phyloP scores from a whole-genome alignment of 1,140 invertebrate species.

The Pogonomyrmex barbatus region DNA sequence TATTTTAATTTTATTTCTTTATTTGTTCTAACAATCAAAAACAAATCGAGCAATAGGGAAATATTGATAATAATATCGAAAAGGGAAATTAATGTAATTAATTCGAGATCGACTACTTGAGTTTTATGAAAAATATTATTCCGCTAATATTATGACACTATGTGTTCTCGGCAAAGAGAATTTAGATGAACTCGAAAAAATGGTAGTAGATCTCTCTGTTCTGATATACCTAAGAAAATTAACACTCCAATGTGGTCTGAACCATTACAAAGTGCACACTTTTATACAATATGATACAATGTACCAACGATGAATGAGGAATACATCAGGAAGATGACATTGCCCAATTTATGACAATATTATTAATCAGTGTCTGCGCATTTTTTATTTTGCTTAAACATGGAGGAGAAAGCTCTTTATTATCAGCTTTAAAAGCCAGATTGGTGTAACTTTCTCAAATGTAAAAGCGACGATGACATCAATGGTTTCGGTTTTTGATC shows the following conservation, averaged over 20 bases:
- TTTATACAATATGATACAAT: constrained; percentile 90
- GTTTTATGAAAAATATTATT: constrained; percentile 97
- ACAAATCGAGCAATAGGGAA: constrained; percentile 90
- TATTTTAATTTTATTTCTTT: background rate
- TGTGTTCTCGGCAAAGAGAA: constrained; percentile 96
- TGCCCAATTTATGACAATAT: constrained; percentile 93
- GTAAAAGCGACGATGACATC: constrained; percentile 91
- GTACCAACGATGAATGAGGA: constrained; percentile 97
- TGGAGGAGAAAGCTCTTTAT: constrained; percentile 96
- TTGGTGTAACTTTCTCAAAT: constrained; percentile 95
- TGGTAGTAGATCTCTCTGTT: constrained; percentile 92
- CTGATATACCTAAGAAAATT: constrained; percentile 92
- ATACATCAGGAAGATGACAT: constrained; percentile 94
- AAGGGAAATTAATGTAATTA: constrained; percentile 92
- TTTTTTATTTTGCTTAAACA: constrained; percentile 92
- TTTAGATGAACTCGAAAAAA: constrained; percentile 94
- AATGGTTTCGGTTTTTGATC: constrained; percentile 96
- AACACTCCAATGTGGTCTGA: constrained; percentile 91
- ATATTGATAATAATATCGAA: constrained; percentile 94
- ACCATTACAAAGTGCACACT: constrained; percentile 91
- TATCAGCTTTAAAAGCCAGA: constrained; percentile 95
- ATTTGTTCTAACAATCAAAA: background rate
- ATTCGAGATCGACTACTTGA: constrained; percentile 94
- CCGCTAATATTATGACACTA: constrained; percentile 97
- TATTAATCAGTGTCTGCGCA: constrained; percentile 89